These are phyloP conservation scores for Semibalanus balanoides DNA, from an alignment of 1,140 invertebrate species.

Conservation along the genomic window DNA sequence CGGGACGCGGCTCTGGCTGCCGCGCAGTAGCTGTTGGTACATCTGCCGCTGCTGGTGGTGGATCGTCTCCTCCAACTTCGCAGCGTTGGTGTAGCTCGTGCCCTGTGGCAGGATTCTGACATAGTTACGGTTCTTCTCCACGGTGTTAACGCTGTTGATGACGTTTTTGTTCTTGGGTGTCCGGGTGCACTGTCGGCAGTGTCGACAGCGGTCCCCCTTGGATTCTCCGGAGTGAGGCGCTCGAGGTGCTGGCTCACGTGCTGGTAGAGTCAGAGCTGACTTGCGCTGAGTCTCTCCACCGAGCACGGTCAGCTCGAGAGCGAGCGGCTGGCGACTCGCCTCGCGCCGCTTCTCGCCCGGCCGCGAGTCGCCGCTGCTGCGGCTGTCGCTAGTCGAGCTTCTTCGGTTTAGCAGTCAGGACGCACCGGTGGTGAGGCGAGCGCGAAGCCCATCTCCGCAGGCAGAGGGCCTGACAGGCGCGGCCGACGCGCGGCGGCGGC, in stretches of 20 bases:
- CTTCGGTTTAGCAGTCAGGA: no score
- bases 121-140: constrained; percentile 24
- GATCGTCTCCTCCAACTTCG: constrained; percentile 57
- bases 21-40: constrained; percentile 38
- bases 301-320: constrained; percentile 40
- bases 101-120: constrained; percentile 28
- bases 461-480: no score
- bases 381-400: neutral
- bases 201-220: neutral
- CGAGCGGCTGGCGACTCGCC: constrained; percentile 28
- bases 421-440: no score
- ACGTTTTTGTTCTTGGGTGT: neutral
- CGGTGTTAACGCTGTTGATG: constrained; percentile 7
- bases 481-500: no score
- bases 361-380: neutral
- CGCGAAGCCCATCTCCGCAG: no score
- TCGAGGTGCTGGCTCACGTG: constrained; percentile 1
- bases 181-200: neutral
- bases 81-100: constrained; percentile 57
- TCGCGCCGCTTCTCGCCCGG: constrained; percentile 36
- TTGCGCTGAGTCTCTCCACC: constrained; percentile 17
- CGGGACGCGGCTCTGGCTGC: neutral
- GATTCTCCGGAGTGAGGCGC: no score
- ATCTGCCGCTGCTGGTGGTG: constrained; percentile 48
- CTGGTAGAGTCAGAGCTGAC: constrained; percentile 13